Base-by-base conservation (phyloP, 2,113 vertebrate species). In the Saguinus midas region DNA sequence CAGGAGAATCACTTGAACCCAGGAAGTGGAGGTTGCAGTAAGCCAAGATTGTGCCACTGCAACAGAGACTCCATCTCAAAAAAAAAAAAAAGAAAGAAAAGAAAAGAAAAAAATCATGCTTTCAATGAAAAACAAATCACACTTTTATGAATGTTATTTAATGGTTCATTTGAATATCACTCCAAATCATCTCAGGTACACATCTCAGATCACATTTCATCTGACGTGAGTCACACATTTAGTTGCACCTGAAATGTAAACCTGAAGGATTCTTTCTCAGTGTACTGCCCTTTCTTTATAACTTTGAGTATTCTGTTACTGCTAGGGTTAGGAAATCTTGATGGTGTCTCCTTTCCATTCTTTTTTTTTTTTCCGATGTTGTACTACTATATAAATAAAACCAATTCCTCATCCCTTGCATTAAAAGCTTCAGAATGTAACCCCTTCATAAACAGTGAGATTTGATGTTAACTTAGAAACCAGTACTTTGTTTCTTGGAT, bases 401-500 rank as follows among this genome's bases (percentile, higher is more conserved):
- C 6, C 85, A 83, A 48, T 20, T 50, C 9, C 61, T 68, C 25
- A 79, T 45, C 29, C 25, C 8, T 78, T 90, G 88, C 21, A 37
- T 66, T 68, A 87, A 58, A 95, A 58, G 40, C n/a, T 82, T 87
- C n/a, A 94, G 80, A 92, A 93, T 32, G 11, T 11, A 89, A 66
- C 37, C 12, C 58, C 20, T 87, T 75, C 8, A 61, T 57, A 70
- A 84, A 94, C 3, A 91, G 7, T 82, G 29, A 96, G 27, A 16
- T 20, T 79, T 58, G n/a, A 95, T 61, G 95, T 96, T 87, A 95
- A 97, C 14, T 6, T 58, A 96, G 45, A 93, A 85, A 88, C 14
- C 61, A 61, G 29, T 98, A 99, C 99, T 99, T 99, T 99, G 99
- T 98, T 99, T 99, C 97, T 98, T 99, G 89, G 98, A 99, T 35